phyloP scores from a whole-genome alignment of 2,888 invertebrate species.

The Cephonodes hylas region DNA sequence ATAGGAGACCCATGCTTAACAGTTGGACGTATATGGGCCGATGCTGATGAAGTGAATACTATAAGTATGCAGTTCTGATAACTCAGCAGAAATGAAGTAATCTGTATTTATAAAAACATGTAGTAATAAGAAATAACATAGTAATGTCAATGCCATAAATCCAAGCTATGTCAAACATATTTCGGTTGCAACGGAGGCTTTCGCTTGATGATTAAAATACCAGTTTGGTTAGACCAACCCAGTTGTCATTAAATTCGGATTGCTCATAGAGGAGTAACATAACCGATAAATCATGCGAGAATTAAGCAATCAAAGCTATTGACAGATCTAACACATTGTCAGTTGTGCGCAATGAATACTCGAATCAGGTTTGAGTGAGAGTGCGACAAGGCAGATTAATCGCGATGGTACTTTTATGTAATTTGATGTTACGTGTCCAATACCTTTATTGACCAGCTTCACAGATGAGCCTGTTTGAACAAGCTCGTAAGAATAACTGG shows the following conservation, averaged over 20 bases:
- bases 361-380: not conserved
- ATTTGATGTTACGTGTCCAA: not conserved
- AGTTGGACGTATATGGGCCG: too few relatives aligned
- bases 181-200: too few relatives aligned
- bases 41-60: too few relatives aligned
- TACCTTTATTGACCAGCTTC: not conserved
- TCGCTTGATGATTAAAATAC: too few relatives aligned
- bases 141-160: too few relatives aligned
- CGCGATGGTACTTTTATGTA: not conserved
- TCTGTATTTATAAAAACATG: too few relatives aligned
- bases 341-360: not conserved
- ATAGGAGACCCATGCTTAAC: too few relatives aligned
- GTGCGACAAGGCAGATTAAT: not conserved
- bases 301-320: not conserved
- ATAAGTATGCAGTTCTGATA: too few relatives aligned
- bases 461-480: not conserved
- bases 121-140: too few relatives aligned
- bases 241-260: not conserved
- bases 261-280: not conserved
- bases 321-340: not conserved
- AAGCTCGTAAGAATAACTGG: not conserved
- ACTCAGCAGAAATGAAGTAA: too few relatives aligned
- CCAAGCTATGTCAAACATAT: too few relatives aligned
- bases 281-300: not conserved
- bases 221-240: too few relatives aligned